These are phyloP conservation scores for Crotophaga sulcirostris DNA, from an alignment of 2,113 vertebrate genomes.

Conservation along the genomic window DNA sequence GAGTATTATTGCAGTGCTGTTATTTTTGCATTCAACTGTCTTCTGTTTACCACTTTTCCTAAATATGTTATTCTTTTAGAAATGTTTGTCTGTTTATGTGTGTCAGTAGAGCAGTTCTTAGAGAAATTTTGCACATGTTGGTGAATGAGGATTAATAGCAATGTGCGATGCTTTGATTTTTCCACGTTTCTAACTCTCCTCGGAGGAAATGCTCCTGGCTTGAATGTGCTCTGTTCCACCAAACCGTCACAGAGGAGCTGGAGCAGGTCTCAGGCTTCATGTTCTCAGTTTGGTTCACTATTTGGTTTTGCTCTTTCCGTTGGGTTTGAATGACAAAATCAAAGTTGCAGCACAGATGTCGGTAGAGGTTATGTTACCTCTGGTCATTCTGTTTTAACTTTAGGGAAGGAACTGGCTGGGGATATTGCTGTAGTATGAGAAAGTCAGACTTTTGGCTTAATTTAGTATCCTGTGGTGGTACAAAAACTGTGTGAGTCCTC, in stretches of 20 bases:
- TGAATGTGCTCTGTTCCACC: background rate
- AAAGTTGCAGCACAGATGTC: background rate
- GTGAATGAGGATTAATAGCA: background rate
- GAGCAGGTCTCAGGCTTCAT: background rate
- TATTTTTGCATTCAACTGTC: background rate
- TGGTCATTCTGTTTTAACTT: rapidly evolving
- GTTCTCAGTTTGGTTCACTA: background rate
- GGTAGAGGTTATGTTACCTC: rapidly evolving
- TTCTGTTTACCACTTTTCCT: background rate
- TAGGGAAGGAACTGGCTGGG: background rate
- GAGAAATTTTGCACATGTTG: background rate
- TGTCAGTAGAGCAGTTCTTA: background rate
- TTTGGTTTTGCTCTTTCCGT: background rate
- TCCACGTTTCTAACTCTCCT: background rate
- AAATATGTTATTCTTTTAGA: background rate
- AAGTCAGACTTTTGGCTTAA: background rate
- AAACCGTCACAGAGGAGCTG: background rate
- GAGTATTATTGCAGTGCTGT: background rate
- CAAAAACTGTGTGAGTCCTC: background rate
- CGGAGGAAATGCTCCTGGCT: background rate
- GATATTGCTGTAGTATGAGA: background rate
- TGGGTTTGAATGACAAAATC: background rate
- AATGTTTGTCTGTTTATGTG: background rate
- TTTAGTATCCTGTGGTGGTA: background rate
- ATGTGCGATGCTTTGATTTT: background rate